Conservation (phyloP, 1,140 invertebrate genomes). For the Drosophila takahashii region DNA sequence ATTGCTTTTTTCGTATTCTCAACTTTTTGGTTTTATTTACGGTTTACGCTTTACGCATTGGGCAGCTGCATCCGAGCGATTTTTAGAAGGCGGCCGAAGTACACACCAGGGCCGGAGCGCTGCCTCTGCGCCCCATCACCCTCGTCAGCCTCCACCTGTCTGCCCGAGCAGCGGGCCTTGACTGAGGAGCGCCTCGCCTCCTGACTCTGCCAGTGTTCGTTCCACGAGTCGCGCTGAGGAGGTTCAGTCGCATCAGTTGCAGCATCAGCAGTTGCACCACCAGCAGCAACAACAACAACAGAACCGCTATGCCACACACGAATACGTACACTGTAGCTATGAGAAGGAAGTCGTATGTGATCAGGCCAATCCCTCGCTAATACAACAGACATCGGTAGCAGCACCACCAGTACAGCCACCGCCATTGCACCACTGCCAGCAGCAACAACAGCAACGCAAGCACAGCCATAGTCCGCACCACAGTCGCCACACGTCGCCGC, state of each 20-base stretch:
- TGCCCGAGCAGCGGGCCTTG: constrained; percentile 85
- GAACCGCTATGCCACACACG: constrained; percentile 68
- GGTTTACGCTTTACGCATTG: constrained; percentile 49
- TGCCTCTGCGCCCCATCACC: constrained; percentile 85
- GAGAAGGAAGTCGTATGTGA: constrained; percentile 84
- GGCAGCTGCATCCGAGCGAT: constrained; percentile 88
- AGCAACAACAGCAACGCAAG: constrained; percentile 51
- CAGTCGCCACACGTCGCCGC: constrained; percentile 72
- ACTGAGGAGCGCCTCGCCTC: constrained; percentile 85
- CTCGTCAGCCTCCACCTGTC: constrained; percentile 85
- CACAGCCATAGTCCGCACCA: constrained; percentile 76
- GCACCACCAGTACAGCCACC: constrained; percentile 3
- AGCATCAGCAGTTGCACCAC: constrained; percentile 40
- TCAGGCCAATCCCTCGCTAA: constrained; percentile 66
- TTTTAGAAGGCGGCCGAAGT: constrained; percentile 86
- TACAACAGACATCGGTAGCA: constrained; percentile 23
- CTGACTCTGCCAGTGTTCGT: constrained; percentile 84
- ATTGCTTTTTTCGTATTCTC: constrained; percentile 45
- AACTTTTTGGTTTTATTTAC: constrained; percentile 15
- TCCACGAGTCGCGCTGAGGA: constrained; percentile 79
- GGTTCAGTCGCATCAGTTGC: constrained; percentile 10
- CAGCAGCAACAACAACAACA: constrained; percentile 42
- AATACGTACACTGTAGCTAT: constrained; percentile 84
- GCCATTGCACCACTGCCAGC: constrained; percentile 42
- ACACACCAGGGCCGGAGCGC: constrained; percentile 84